Evolutionary conservation across 2,113 vertebrate species (phyloP).

Genomic region (Tricholaema leucomelas): DNA sequence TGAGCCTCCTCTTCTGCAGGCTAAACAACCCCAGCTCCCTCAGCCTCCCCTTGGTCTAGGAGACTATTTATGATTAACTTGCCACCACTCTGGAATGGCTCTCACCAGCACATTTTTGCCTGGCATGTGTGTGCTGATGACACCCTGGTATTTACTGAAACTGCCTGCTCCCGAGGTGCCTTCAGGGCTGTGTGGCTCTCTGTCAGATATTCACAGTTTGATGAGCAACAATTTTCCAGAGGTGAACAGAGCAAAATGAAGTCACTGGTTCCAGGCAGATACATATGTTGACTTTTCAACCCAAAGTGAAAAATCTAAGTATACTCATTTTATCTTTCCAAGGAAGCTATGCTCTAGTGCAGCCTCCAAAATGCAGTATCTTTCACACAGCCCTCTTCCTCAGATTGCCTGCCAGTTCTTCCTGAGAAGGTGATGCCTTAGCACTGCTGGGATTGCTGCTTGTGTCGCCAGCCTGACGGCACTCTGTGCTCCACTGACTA

Average conservation of each 20-base stretch:
- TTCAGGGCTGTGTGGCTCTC: background rate
- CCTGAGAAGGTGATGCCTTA: background rate
- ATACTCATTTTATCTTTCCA: constrained; percentile 20
- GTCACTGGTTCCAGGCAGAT: constrained; percentile 3
- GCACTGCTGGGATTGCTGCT: background rate
- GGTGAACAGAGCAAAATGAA: constrained; percentile 47
- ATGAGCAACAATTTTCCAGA: constrained; percentile 64
- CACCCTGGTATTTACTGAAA: background rate
- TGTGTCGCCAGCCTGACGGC: background rate
- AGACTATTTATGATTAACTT: background rate
- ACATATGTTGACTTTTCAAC: constrained; percentile 54
- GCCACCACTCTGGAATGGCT: background rate
- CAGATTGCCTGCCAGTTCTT: background rate
- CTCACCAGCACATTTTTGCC: background rate
- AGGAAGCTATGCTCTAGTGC: constrained; percentile 4
- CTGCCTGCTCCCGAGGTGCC: background rate
- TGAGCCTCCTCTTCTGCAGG: no score
- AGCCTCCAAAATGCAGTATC: background rate
- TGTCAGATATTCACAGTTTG: constrained; percentile 52
- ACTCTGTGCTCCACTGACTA: background rate
- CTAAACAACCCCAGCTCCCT: no score
- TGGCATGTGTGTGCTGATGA: background rate
- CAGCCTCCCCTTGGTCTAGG: background rate
- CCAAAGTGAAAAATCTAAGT: constrained; percentile 21
- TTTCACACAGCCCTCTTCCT: background rate